These are phyloP conservation scores for Cryptocephalus primarius DNA, from an alignment of 2,888 invertebrate species.

Conservation along the genomic window DNA sequence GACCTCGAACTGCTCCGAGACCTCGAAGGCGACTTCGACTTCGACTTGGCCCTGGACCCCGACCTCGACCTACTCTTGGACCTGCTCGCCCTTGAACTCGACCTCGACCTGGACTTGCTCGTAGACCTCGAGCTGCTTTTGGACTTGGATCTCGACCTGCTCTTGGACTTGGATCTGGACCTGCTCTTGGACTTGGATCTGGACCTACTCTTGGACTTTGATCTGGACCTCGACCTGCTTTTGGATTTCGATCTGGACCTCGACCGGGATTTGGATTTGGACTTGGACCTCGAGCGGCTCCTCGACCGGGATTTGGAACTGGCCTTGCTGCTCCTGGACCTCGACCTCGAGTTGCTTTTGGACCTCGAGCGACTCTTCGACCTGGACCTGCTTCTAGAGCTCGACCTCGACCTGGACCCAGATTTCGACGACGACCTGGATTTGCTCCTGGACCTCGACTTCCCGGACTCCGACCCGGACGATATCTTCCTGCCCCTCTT, in stretches of 20 bases:
- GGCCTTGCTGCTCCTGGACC: conserved; percentile 21
- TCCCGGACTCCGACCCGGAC: conserved; percentile 46
- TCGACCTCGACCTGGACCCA: conserved; percentile 30
- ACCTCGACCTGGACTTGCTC: conserved; percentile 22
- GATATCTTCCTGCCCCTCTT: conserved; percentile 48
- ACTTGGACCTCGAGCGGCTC: conserved; percentile 30
- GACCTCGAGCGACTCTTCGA: conserved; percentile 27
- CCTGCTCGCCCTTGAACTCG: conserved; percentile 24
- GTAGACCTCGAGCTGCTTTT: conserved; percentile 27
- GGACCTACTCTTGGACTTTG: conserved; percentile 27
- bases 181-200: conserved; percentile 23
- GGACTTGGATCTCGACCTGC: conserved; percentile 29
- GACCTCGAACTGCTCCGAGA: conserved; percentile 24
- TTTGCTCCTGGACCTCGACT: conserved; percentile 20
- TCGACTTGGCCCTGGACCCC: conserved; percentile 21
- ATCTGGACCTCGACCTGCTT: conserved; percentile 18
- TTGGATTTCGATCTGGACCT: conserved; percentile 19
- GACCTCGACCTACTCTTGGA: conserved; percentile 30
- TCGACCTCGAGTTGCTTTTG: conserved; percentile 18
- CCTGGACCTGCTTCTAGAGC: conserved; percentile 23
- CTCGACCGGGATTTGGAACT: conserved; percentile 19
- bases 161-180: conserved; percentile 25
- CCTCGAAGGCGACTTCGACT: conserved; percentile 27
- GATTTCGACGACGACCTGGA: conserved; percentile 25
- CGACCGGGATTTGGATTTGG: conserved; percentile 28